Evolutionary conservation across 2,888 invertebrate species (phyloP).

Genomic region (Stenoptilia bipunctidactyla): DNA sequence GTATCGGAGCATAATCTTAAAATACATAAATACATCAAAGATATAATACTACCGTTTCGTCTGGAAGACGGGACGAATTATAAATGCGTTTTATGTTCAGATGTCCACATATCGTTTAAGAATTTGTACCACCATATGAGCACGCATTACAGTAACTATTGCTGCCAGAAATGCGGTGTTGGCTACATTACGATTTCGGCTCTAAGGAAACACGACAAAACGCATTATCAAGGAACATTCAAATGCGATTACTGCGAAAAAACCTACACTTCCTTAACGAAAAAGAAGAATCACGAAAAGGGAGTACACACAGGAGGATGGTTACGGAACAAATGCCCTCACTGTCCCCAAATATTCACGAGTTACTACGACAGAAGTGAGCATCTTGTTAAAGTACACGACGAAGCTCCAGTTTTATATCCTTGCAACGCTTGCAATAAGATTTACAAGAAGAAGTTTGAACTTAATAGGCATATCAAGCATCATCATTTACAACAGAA

Average conservation of each 20-base stretch:
- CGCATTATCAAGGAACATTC: constrained; percentile 62
- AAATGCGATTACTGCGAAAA: constrained; percentile 67
- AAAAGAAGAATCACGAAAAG: constrained; percentile 55
- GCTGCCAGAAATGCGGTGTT: constrained; percentile 55
- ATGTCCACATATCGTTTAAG: constrained; percentile 55
- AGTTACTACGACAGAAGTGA: constrained; percentile 58
- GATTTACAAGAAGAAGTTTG: constrained; percentile 55
- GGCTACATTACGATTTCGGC: constrained; percentile 59
- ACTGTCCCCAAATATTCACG: constrained; percentile 54
- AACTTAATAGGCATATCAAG: constrained; percentile 52
- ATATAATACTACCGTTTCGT: constrained; percentile 57
- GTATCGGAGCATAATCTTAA: constrained; percentile 39
- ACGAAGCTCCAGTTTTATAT: constrained; percentile 40
- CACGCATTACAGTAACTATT: constrained; percentile 58
- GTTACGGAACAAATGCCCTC: constrained; percentile 58
- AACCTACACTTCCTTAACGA: constrained; percentile 59
- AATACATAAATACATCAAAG: constrained; percentile 52
- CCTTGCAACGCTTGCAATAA: constrained; percentile 60
- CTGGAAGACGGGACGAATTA: constrained; percentile 47
- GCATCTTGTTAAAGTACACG: constrained; percentile 49
- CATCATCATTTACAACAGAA: constrained; percentile 57
- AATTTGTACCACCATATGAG: constrained; percentile 63
- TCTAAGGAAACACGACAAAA: constrained; percentile 56
- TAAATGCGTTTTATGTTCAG: constrained; percentile 50
- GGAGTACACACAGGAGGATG: constrained; percentile 60